A percentile compares a stretch with the other conserved stretches of the same genome.
Conservation (phyloP, 2,113 vertebrate genomes). For the Rhabdornis inornatus region DNA sequence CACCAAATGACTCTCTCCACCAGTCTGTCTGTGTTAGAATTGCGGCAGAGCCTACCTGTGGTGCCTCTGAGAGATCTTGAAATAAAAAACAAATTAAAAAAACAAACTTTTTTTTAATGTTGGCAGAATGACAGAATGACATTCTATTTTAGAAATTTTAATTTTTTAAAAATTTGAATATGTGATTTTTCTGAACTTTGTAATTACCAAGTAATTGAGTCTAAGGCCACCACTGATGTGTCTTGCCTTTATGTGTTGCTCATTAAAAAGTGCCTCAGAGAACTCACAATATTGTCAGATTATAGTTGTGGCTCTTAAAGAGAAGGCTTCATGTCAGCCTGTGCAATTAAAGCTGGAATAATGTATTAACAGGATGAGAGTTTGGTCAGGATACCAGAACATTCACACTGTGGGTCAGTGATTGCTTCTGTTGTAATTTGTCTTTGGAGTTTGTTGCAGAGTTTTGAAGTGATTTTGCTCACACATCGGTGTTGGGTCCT, state of each 20-base stretch:
- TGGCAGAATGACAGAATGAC: fast-evolving
- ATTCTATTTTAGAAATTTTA: background rate
- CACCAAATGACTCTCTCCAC: background rate
- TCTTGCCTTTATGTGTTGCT: background rate
- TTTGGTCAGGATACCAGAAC: background rate
- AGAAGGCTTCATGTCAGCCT: background rate
- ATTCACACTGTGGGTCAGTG: background rate
- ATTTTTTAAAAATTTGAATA: fast-evolving
- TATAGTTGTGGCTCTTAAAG: background rate
- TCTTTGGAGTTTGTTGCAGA: background rate
- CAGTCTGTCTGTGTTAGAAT: background rate
- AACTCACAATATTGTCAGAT: background rate
- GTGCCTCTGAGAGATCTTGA: background rate
- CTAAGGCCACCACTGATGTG: background rate
- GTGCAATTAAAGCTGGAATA: background rate
- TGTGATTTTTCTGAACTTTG: background rate
- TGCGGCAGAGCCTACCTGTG: background rate
- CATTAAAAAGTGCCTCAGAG: background rate
- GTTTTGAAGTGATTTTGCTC: background rate
- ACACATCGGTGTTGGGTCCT: background rate
- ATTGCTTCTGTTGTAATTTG: background rate
- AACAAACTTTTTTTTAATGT: background rate
- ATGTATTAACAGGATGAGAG: background rate
- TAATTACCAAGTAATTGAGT: background rate
- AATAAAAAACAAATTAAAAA: background rate